Percentiles rank a stretch among this genome's conserved stretches.
These are phyloP conservation scores for Mesoligia furuncula DNA, from an alignment of 2,888 invertebrate genomes.

Conservation along the genomic window DNA sequence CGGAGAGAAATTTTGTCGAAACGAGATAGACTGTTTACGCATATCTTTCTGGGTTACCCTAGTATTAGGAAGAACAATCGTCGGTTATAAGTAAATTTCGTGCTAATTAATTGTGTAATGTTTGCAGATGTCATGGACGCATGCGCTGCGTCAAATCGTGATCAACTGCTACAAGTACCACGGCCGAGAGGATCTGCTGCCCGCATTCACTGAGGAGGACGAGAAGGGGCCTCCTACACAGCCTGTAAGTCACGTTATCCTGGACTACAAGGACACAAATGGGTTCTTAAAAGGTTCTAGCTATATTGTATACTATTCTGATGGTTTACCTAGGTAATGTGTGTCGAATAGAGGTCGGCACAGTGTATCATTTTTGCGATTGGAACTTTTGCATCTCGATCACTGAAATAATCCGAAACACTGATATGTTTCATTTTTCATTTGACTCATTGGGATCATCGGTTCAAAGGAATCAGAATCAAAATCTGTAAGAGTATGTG, in stretches of 20 bases:
- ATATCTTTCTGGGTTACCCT: background rate
- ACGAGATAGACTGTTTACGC: background rate
- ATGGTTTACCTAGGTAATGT: background rate
- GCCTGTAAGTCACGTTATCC: conserved; percentile 79
- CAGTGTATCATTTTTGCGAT: too few relatives aligned
- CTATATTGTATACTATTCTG: background rate
- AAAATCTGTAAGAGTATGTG: too few relatives aligned
- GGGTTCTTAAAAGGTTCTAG: background rate
- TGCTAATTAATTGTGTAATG: background rate
- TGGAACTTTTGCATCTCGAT: too few relatives aligned
- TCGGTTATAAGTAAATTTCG: background rate
- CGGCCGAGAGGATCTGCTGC: conserved; percentile 98
- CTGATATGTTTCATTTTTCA: too few relatives aligned
- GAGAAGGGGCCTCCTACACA: conserved; percentile 92
- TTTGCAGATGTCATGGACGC: conserved; percentile 98
- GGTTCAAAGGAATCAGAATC: too few relatives aligned
- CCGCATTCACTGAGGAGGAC: conserved; percentile 98
- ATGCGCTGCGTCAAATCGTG: conserved; percentile 98
- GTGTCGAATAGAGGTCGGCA: too few relatives aligned
- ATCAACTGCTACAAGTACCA: conserved; percentile 99
- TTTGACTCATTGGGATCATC: too few relatives aligned
- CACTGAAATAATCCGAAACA: too few relatives aligned
- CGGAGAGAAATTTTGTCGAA: background rate
- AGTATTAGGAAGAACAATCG: background rate
- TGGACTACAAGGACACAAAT: background rate